Evolutionary conservation across 2,888 invertebrate genomes (phyloP).

Genomic region (Flabesymbios commensalis): DNA sequence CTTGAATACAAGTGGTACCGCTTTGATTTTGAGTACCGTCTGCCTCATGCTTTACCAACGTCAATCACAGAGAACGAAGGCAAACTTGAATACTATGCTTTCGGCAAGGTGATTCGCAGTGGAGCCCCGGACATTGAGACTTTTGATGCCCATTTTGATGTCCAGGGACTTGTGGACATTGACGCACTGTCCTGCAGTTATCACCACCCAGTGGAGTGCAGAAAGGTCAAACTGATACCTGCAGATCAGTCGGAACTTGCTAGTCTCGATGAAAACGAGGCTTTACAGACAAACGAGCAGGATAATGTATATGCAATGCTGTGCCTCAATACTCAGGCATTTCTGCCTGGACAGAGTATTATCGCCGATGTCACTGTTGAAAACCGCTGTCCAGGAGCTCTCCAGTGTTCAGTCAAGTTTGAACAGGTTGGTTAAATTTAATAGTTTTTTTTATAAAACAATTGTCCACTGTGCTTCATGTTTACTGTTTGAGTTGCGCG

Average conservation of each 20-base stretch:
- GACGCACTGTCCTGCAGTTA: background rate
- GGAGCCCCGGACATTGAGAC: slow-evolving; percentile 4
- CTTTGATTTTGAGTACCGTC: slow-evolving; percentile 14
- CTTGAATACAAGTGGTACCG: slow-evolving; percentile 13
- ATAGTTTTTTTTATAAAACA: too few species aligned
- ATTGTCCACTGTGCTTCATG: too few species aligned
- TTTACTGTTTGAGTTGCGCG: too few species aligned
- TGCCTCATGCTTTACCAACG: slow-evolving; percentile 6
- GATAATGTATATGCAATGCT: background rate
- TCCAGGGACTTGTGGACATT: slow-evolving; percentile 5
- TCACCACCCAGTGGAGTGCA: background rate
- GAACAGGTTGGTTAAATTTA: too few species aligned
- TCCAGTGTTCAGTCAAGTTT: background rate
- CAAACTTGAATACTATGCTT: background rate
- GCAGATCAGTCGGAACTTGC: background rate
- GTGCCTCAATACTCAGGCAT: slow-evolving; percentile 1
- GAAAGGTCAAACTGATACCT: background rate
- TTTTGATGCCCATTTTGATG: slow-evolving; percentile 6
- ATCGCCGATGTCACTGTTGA: slow-evolving; percentile 10
- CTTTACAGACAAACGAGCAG: background rate
- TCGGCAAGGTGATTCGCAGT: background rate
- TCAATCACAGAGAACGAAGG: slow-evolving; percentile 3
- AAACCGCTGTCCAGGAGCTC: background rate
- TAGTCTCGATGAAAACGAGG: background rate
- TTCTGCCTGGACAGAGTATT: background rate